phyloP scores from a whole-genome alignment of 2,888 invertebrate genomes.

The Archaeoteleia sp. region DNA sequence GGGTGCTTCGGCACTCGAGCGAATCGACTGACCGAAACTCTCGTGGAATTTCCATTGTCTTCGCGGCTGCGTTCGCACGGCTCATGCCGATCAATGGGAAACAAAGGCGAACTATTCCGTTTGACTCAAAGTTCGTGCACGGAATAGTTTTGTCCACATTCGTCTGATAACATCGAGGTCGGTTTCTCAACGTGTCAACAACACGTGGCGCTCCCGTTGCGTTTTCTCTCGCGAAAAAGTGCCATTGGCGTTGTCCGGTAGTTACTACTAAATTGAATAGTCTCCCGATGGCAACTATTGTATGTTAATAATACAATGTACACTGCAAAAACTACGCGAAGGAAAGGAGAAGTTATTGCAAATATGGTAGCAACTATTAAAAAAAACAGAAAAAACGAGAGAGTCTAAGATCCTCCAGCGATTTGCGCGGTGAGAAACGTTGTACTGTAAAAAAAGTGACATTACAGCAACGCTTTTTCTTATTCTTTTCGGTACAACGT shows the following conservation, averaged over 20 bases:
- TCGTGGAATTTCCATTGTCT: constrained; percentile 42
- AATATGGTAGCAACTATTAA: constrained; percentile 36
- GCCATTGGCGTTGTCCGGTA: constrained; percentile 29
- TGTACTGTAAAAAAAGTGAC: constrained; percentile 15
- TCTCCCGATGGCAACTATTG: constrained; percentile 45
- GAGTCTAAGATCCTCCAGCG: too few species aligned
- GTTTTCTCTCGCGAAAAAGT: constrained; percentile 25
- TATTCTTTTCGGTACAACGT: too few species aligned
- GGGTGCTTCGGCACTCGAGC: constrained; percentile 14
- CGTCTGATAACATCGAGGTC: constrained; percentile 51
- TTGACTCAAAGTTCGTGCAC: constrained; percentile 18
- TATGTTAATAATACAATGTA: constrained; percentile 42
- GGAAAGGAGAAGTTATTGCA: constrained; percentile 39
- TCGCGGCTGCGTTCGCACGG: constrained; percentile 19
- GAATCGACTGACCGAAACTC: constrained; percentile 42
- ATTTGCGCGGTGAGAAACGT: constrained; percentile 24
- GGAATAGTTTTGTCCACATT: constrained; percentile 44
- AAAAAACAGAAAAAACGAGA: too few species aligned
- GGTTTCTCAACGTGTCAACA: constrained; percentile 30
- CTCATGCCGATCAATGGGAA: constrained; percentile 40
- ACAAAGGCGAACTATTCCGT: constrained; percentile 42
- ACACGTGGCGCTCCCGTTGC: constrained; percentile 26
- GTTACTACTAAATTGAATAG: constrained; percentile 39
- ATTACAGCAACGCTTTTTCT: too few species aligned
- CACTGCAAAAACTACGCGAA: constrained; percentile 37